Evolutionary conservation across 2,113 vertebrate species (phyloP), one percentile per base, ranked within the genome.

Genomic region (Lampris incognitus): DNA sequence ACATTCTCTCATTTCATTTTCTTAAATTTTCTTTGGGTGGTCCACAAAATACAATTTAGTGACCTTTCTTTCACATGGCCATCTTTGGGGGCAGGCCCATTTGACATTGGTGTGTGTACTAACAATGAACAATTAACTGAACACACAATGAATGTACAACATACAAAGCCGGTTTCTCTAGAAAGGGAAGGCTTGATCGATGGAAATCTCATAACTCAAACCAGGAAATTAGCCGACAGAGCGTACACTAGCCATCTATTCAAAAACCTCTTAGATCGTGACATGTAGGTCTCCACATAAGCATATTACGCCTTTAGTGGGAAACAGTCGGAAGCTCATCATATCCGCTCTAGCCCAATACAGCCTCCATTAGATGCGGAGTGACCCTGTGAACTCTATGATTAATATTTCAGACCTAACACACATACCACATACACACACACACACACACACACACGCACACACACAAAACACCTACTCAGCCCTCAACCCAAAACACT

Each of bases 371-470:
- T 89, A 91, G 85, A 79, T 72, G 72, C 49, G 1, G 76, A 13
- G 67, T 80, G 84, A 91, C 90, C 87, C 81, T 61, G 62, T 78
- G 76, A 80, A 72, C 85, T 60, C 42, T 69, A 74, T 90, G 82
- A 90, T 93, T 86, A 90, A 91, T 92, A 91, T 85, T 92, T 90
- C 74, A 88, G 72, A 82, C 79, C 82, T 79, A 88, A 82, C 78
- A 77, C 72, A 72, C 75, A 24, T 24, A 24, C 24, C 24, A 24
- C 24, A 24, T 24, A 24, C 24, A 24, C 24, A 24, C 24, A 24
- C 24, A 24, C 24, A 24, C 24, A 24, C 24, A 24, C 24, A 24
- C 24, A 24, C 24, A 24, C 24, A 0, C 24, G 0, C 24, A 24
- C 24, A 24, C 24, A 24, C 24, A 24, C 24, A 24, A 24, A 24